Base-by-base conservation (phyloP, 2,888 invertebrate species). In the Ochropleura plecta region DNA sequence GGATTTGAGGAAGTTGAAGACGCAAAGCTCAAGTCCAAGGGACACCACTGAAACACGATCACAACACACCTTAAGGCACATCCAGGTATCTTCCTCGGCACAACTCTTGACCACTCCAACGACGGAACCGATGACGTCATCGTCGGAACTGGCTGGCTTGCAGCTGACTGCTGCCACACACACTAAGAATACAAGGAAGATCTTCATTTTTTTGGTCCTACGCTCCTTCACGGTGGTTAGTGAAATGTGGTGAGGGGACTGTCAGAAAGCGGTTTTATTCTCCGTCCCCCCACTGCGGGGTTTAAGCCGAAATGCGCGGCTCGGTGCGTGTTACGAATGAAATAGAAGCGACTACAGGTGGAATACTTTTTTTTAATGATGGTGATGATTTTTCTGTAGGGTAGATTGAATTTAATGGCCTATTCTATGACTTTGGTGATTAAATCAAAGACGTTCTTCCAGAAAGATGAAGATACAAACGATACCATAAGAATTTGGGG, bases 1-100 rank as follows among this genome's bases (percentile, higher is more conserved):
- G 12, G 44, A 53, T 51, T 60, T 55, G 9, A 62, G 8, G 71
- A 62, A 70, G 49, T 12, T 65, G 42, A 60, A 62, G 64, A 62
- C 8, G 5, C 59, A 48, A 73, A 67, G 44, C 9, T 67, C 10
- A 60, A 71, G 42, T 70, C 49, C 48, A 70, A 49, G 51, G 30
- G 66, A 73, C 40, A 69, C 12, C 91, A 92, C 90, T 84, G 80
- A 87, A 76, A 88, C 91, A 91, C 87, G 68, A 88, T 74, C 91
- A 92, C 93, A 89, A 94, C 96, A 97, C 97, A 98, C 98, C 97
- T 98, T 98, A 85, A 98, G 94, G 91, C 98, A 98, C 94, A 98
- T 95, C 81, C 97, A 96, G 91, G 98, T 95, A 87, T 98, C 97
- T 89, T 97, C 97, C 81, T 97, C 97, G 69, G 97, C 97, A 93